Evolutionary conservation across 1,140 invertebrate species (phyloP), one percentile per base, ranked within the genome.

Genomic region (Philopotamus ludificatus): DNA sequence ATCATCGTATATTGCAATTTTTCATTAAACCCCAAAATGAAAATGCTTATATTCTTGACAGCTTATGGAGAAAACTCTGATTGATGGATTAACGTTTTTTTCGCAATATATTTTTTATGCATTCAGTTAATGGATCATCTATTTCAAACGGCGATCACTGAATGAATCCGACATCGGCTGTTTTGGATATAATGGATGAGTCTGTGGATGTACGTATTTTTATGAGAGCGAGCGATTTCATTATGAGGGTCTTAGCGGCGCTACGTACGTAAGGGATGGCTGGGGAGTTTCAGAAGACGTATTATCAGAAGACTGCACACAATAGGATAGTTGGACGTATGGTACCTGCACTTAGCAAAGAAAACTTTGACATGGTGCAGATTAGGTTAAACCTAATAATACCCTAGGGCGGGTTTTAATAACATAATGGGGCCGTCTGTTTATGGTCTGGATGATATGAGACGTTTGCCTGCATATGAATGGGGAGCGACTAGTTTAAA

Each of bases 1-100:
- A 34, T 34, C 28, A 7, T 34, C 12, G 28, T 7, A 34, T 34
- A 7, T 7, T 34, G 28, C 12, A 34, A 12, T 4, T 34, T 34
- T 34, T 34, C 28, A 7, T 4, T 34, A 7, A 34, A 34, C 28
- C 28, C 28, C 28, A 34, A 12, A 34, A 47, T 26, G 42, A 47
- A 49, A 60, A 47, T 47, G 22, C 39, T 57, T 57, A 42, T 42
- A 57, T 39, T 21, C 28, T 22, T 22, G 44, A 60, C 57, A 60
- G 12, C 28, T 34, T 34, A 34, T 20, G n/a, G 10, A 34, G 51
- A 54, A 25, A 42, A 45, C 26, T 60, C 57, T 25, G 57, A 60
- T 60, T 60, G 57, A 60, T 60, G 57, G 57, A 60, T 60, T 28
- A 25, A 60, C 25, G 57, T 44, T 60, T 23, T 60, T 47, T 58